These are phyloP conservation scores for Psittacula echo DNA, from an alignment of 2,797 vertebrate species.

Conservation along the genomic window DNA sequence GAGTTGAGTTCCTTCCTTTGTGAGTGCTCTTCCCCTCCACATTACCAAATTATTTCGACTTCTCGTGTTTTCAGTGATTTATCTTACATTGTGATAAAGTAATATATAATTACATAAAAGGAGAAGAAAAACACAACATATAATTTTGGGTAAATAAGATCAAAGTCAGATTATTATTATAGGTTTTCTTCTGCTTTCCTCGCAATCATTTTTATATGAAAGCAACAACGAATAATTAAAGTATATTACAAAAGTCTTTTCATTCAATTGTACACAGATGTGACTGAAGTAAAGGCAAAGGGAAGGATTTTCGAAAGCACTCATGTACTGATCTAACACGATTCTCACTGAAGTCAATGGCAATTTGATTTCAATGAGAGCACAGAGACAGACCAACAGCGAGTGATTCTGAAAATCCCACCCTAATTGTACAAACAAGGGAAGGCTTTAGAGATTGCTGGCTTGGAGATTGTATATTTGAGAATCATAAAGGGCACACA, in stretches of 20 bases:
- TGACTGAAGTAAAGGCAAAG: background rate
- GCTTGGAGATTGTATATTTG: conserved; percentile 52
- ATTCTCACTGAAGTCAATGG: conserved; percentile 8
- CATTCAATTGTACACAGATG: conserved; percentile 56
- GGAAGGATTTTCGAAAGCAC: conserved; percentile 25
- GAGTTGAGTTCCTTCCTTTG: background rate
- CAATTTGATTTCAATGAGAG: conserved; percentile 42
- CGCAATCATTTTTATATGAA: conserved; percentile 53
- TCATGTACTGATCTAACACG: background rate
- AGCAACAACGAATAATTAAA: conserved; percentile 56
- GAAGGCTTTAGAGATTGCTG: conserved; percentile 54
- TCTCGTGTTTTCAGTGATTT: background rate
- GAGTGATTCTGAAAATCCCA: conserved; percentile 50
- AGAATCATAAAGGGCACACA: conserved; percentile 69
- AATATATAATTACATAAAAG: conserved; percentile 28
- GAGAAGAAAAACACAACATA: conserved; percentile 26
- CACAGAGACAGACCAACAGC: background rate
- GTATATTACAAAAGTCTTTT: conserved; percentile 50
- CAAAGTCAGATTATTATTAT: conserved; percentile 51
- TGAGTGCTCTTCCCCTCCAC: background rate
- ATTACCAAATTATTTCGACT: conserved; percentile 8
- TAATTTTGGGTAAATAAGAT: conserved; percentile 56
- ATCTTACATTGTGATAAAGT: conserved; percentile 27
- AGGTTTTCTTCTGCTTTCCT: conserved; percentile 47
- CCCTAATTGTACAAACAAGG: conserved; percentile 67